phyloP scores from a whole-genome alignment of 2,113 vertebrate genomes.

The Clarias gariepinus region DNA sequence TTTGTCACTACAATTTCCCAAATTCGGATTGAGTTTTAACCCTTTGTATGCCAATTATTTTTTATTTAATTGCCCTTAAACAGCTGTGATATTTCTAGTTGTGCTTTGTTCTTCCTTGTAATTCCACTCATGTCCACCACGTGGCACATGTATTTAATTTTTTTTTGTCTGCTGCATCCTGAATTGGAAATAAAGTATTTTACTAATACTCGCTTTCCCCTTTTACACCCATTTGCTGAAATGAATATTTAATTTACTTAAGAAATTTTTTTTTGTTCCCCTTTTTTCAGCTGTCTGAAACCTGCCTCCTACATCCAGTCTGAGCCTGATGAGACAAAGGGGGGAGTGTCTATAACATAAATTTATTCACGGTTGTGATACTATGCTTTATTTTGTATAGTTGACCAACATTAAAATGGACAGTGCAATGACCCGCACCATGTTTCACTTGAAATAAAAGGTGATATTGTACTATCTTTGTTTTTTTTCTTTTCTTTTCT shows the following conservation, averaged over 20 bases:
- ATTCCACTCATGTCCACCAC: constrained; percentile 27
- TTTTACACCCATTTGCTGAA: constrained; percentile 23
- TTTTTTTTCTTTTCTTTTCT: background rate
- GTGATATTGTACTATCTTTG: constrained; percentile 62
- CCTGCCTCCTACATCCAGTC: constrained; percentile 56
- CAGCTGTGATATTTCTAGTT: too few species aligned
- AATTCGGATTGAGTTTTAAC: background rate
- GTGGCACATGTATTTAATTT: background rate
- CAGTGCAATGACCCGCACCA: constrained; percentile 16
- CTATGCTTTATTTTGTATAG: constrained; percentile 32
- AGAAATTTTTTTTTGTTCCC: constrained; percentile 41
- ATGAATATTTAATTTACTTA: constrained; percentile 39
- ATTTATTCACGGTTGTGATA: constrained; percentile 20
- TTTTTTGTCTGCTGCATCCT: background rate
- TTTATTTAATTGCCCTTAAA: constrained; percentile 10
- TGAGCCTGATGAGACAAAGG: constrained; percentile 51
- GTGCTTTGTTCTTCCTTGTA: background rate
- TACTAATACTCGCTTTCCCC: background rate
- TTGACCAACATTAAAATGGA: constrained; percentile 39
- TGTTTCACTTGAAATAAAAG: constrained; percentile 63
- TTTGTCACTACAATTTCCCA: background rate
- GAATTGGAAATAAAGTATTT: background rate
- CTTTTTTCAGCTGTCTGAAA: constrained; percentile 73
- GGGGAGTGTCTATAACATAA: constrained; percentile 36
- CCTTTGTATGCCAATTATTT: background rate